Conservation (phyloP, 1,140 invertebrate genomes). For the Tetragnatha versicolor region DNA sequence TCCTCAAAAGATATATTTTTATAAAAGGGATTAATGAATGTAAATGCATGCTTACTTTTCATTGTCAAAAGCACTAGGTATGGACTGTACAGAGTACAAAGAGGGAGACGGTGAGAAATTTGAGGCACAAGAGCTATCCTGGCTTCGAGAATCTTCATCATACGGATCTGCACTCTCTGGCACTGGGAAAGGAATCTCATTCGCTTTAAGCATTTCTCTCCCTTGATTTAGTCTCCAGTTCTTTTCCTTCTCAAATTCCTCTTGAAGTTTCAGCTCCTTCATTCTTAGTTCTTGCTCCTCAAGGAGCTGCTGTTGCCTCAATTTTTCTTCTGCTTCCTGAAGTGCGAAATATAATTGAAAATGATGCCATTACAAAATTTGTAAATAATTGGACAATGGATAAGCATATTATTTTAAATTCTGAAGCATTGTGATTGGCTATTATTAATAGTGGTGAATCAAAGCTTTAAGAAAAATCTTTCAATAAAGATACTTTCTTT, state of each 20-base stretch:
- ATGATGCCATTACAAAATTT: too few species aligned
- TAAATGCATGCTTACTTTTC: conserved; percentile 17
- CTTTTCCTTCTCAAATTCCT: conserved; percentile 53
- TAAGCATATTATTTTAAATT: too few species aligned
- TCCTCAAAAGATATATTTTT: too few species aligned
- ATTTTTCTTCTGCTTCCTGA: conserved; percentile 58
- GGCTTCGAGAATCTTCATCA: background rate
- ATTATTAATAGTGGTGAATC: too few species aligned
- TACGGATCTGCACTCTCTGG: background rate
- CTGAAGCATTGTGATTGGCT: too few species aligned
- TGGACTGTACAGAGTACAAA: background rate
- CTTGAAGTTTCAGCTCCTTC: conserved; percentile 25
- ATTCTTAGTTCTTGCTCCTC: conserved; percentile 53
- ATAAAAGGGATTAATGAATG: too few species aligned
- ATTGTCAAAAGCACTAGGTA: conserved; percentile 18
- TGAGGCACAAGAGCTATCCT: background rate
- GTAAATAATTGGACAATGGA: too few species aligned
- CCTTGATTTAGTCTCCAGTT: conserved; percentile 34
- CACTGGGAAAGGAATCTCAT: background rate
- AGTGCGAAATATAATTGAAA: too few species aligned
- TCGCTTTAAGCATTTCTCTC: conserved; percentile 15
- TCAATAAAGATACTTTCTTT: too few species aligned
- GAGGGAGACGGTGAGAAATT: background rate
- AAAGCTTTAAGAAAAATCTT: too few species aligned
- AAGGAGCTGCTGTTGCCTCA: conserved; percentile 57